Conservation (phyloP, 1,140 invertebrate genomes). For the Bombus confusus region DNA sequence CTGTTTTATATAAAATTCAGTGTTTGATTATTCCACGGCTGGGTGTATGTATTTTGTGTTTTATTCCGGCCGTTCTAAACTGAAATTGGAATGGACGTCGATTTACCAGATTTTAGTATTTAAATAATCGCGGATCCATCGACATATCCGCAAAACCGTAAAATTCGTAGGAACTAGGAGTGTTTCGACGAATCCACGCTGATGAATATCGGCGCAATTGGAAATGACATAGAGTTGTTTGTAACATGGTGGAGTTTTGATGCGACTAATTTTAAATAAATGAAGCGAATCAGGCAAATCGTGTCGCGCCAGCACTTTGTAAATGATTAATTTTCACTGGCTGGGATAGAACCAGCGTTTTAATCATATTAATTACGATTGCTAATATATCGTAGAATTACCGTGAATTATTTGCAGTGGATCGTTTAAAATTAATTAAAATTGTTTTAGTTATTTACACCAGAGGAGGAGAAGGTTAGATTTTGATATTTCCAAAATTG, state of each 20-base stretch:
- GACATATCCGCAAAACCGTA: not conserved
- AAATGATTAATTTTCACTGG: conserved; percentile 10
- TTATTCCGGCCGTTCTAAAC: not conserved
- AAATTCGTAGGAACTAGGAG: not conserved
- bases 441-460: no score
- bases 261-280: conserved; percentile 24
- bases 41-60: no score
- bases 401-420: not conserved
- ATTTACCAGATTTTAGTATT: not conserved
- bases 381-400: not conserved
- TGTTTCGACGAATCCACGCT: no score
- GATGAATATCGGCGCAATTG: conserved; percentile 3
- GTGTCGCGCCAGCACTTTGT: not conserved
- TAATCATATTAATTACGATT: conserved; percentile 26
- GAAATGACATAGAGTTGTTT: not conserved
- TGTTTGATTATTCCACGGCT: no score
- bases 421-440: conserved; percentile 5
- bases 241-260: not conserved
- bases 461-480: no score
- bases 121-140: not conserved
- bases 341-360: not conserved
- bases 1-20: no score
- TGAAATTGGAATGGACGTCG: not conserved
- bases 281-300: not conserved
- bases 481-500: no score